A percentile compares a stretch with the other conserved stretches of the same genome.
phyloP scores from a whole-genome alignment of 2,797 vertebrate genomes.

The Megaceryle alcyon region DNA sequence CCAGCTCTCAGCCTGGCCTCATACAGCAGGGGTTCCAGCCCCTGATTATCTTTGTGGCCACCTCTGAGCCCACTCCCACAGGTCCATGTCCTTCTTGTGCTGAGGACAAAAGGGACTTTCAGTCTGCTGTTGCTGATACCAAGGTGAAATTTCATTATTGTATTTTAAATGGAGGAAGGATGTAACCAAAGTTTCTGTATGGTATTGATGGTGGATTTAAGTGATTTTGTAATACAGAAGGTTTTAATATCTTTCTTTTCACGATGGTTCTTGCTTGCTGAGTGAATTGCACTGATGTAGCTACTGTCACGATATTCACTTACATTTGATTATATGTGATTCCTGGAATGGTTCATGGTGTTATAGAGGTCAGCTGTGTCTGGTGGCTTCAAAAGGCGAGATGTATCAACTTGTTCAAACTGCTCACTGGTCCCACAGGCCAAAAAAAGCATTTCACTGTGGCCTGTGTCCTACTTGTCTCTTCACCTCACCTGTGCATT shows the following conservation, averaged over 20 bases:
- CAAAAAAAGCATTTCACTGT: background rate
- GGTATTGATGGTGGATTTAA: background rate
- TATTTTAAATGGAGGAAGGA: background rate
- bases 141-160: background rate
- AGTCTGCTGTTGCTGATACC: background rate
- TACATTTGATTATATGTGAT: background rate
- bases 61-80: background rate
- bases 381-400: background rate
- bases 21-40: background rate
- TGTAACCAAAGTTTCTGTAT: background rate
- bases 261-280: background rate
- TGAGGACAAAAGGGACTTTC: background rate
- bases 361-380: background rate
- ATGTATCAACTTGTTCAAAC: background rate
- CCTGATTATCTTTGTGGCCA: background rate
- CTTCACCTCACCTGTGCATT: background rate
- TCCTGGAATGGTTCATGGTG: background rate
- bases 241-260: background rate
- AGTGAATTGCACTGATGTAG: background rate
- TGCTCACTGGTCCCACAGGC: background rate
- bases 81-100: background rate
- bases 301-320: rapidly evolving
- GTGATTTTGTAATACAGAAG: background rate
- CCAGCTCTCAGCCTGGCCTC: background rate
- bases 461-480: background rate